Evolutionary conservation across 2,113 vertebrate genomes (phyloP).

Genomic region (Protomyctophum bolini): DNA sequence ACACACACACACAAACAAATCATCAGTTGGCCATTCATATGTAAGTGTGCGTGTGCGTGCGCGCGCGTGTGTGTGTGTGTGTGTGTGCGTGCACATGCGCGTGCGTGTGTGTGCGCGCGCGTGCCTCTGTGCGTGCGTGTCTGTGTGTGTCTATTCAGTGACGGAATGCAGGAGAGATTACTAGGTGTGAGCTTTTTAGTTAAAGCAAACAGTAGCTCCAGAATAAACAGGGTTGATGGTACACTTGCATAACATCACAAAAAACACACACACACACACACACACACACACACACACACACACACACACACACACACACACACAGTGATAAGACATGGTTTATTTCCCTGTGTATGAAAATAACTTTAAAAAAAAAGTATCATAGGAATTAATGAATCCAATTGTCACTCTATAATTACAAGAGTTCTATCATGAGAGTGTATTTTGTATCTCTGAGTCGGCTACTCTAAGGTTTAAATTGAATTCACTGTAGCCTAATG

Average conservation of each 20-base stretch:
- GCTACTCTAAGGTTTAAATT: not conserved
- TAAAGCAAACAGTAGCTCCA: conserved; percentile 55
- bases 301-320: conserved; percentile 1
- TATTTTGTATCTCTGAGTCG: not conserved
- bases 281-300: not conserved
- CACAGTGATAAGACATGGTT: conserved; percentile 37
- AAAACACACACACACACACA: not conserved
- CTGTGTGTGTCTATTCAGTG: conserved; percentile 10
- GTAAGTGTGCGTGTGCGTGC: not conserved
- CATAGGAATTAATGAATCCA: not conserved
- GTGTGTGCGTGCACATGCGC: not conserved
- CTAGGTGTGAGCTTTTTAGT: conserved; percentile 33
- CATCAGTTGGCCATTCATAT: not conserved
- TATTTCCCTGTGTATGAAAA: not conserved
- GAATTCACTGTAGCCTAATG: not conserved
- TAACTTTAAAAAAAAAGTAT: not conserved
- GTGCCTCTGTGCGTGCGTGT: not conserved
- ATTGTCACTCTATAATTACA: not conserved
- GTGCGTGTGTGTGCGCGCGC: conserved; percentile 2
- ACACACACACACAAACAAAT: not conserved
- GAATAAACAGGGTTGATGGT: conserved; percentile 20
- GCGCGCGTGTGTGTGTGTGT: conserved; percentile 1
- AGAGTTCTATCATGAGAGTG: not conserved
- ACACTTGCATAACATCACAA: conserved; percentile 57
- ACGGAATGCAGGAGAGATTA: conserved; percentile 37